Conservation (phyloP, 1,140 invertebrate genomes). For the Dendroctonus valens region DNA sequence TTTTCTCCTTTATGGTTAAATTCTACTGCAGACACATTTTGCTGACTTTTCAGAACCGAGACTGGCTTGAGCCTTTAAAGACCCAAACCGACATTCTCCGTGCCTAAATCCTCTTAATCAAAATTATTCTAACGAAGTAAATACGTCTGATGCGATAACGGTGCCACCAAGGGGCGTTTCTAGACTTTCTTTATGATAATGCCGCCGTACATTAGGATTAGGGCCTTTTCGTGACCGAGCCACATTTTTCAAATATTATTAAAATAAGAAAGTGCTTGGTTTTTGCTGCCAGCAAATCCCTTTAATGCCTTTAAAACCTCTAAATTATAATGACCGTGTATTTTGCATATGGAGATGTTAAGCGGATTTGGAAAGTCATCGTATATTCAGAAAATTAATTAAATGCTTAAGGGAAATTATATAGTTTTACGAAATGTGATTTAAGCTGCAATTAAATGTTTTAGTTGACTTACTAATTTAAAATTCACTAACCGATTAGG, state of each 20-base stretch:
- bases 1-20: neutral
- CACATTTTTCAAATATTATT: constrained; percentile 24
- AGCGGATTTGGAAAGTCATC: no score
- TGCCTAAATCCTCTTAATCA: constrained; percentile 29
- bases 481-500: no score
- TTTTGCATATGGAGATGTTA: constrained; percentile 9
- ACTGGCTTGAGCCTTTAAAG: neutral
- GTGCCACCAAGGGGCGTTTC: constrained; percentile 28
- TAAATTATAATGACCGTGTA: constrained; percentile 8
- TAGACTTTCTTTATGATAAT: constrained; percentile 32
- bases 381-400: no score
- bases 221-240: constrained; percentile 21
- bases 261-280: constrained; percentile 19
- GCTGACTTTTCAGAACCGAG: constrained; percentile 10
- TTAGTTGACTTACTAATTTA: no score
- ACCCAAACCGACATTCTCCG: constrained; percentile 23
- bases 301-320: constrained; percentile 14
- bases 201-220: constrained; percentile 29
- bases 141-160: constrained; percentile 28
- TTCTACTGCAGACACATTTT: constrained; percentile 6
- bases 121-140: constrained; percentile 31
- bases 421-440: no score
- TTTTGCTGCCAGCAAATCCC: constrained; percentile 18
- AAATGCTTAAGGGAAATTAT: no score
- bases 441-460: no score